Conservation (phyloP, 2,888 invertebrate species). For the Icerya purchasi region DNA sequence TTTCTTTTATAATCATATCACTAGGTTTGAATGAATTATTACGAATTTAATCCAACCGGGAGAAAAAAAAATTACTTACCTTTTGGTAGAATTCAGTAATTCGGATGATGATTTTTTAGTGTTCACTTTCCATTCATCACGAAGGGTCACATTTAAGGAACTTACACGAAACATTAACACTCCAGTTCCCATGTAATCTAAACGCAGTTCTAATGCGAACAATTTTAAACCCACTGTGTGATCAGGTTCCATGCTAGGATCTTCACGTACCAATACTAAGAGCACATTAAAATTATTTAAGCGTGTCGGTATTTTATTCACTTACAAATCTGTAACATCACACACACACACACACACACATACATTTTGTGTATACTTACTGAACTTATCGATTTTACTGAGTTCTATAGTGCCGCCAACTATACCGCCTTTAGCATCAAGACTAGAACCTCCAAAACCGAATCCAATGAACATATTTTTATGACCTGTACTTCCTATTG, state of each 20-base stretch:
- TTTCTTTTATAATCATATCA: too few species aligned
- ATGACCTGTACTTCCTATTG: constrained; percentile 82
- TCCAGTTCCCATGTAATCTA: constrained; percentile 97
- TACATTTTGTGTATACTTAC: constrained; percentile 31
- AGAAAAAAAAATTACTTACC: too few species aligned
- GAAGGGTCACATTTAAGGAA: constrained; percentile 50
- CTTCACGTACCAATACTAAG: constrained; percentile 68
- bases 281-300: constrained; percentile 15
- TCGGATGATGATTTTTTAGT: constrained; percentile 12
- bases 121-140: constrained; percentile 66
- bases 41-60: too few species aligned
- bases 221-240: constrained; percentile 59
- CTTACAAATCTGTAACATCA: too few species aligned
- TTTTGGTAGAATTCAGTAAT: constrained; percentile 11
- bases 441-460: constrained; percentile 66
- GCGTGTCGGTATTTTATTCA: too few species aligned
- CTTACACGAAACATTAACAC: constrained; percentile 79
- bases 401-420: constrained; percentile 90
- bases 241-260: constrained; percentile 70
- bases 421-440: constrained; percentile 92
- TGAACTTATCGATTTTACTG: constrained; percentile 64
- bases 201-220: constrained; percentile 64
- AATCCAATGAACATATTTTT: constrained; percentile 79
- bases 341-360: too few species aligned
- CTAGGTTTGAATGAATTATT: too few species aligned